Base-by-base conservation (phyloP, 2,113 vertebrate genomes). In the Eulacestoma nigropectus region DNA sequence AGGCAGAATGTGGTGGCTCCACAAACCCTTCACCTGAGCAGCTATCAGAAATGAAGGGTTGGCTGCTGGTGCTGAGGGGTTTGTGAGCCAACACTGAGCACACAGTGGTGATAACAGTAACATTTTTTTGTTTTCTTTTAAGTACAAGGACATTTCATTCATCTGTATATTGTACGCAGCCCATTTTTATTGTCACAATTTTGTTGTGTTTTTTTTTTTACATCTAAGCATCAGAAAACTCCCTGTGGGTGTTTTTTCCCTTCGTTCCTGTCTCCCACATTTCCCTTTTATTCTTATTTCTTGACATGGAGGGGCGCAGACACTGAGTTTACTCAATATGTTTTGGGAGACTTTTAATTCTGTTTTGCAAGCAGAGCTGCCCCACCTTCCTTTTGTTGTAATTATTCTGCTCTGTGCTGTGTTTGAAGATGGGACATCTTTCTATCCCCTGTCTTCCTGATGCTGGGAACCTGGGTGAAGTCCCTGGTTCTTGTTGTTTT, bases 391-490 rank as follows among this genome's bases (percentile, higher is more conserved):
- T 93, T 81, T 47, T 11, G 0, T 30, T 74, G 33, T 29, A n/a
- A 3, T 59, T 80, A 53, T 32, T 90, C 4, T 8, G 8, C 32
- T 67, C 53, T 67, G 33, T 47, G 21, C 56, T 75, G 23, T 39
- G 27, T 65, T 84, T 88, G 57, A 62, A 46, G 20, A 44, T 41
- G 13, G 67, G 35, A 65, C 15, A 8, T 55, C 22, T 26, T 78
- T 84, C n/a, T 60, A 20, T 9, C 3, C 6, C 7, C 11, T 0
- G 0, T 13, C 21, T 67, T 67, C 21, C 20, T 37, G 1, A 5
- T 30, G 16, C 63, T 84, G 69, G 29, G 39, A 87, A n/a, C 47
- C 57, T 85, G 59, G 30, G 10, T 37, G 37, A n/a, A 79, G 64
- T 37, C 46, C 32, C 39, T 59, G 49, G 9, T 67, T 30, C n/a